Base-by-base conservation (phyloP, 2,113 vertebrate genomes). In the Saccopteryx bilineata region DNA sequence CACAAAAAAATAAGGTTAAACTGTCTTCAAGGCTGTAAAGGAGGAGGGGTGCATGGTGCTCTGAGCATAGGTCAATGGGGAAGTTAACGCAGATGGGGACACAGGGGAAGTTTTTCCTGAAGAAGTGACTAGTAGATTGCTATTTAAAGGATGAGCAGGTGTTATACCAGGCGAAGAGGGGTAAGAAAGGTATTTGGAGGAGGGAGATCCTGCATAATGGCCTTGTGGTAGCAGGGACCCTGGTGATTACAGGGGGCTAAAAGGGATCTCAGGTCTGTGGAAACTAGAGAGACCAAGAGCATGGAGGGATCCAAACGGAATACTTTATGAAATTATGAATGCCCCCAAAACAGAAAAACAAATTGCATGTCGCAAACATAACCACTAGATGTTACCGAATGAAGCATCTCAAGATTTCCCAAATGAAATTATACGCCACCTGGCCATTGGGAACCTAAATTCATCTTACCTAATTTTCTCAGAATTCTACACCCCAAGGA, bases 251-350 rank as follows among this genome's bases (percentile, higher is more conserved):
- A 54, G 21, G 18, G 13, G 12, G 26, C 33, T 50, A 24, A 50
- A 76, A 71, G 76, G 54, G 69, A 52, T 71, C 74, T 86, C 33
- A 39, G 17, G 33, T 92, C 65, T 83, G 58, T 69, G 52, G 74
- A 80, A 78, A 66, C 31, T 46, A 19, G 39, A 91, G 50, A 31
- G 60, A 56, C 17, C 9, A 0, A 28, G 28, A 21, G 65, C 28
- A 81, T 26, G 24, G 39, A 58, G 9, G 13, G 28, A 58, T 33
- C 48, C 28, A 63, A 56, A 56, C n/a, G 39, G 13, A 52, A 33
- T 33, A 76, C 26, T 93, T 85, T 46, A 48, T 68, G 68, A 26
- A 63, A 76, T 80, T 89, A 31, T 21, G 12, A 87, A 91, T 90
- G 13, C 26, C 11, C 54, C 56, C 31, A 9, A 33, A 91, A 72